phyloP scores from a whole-genome alignment of 2,113 vertebrate species.

The Hydrolagus affinis region DNA sequence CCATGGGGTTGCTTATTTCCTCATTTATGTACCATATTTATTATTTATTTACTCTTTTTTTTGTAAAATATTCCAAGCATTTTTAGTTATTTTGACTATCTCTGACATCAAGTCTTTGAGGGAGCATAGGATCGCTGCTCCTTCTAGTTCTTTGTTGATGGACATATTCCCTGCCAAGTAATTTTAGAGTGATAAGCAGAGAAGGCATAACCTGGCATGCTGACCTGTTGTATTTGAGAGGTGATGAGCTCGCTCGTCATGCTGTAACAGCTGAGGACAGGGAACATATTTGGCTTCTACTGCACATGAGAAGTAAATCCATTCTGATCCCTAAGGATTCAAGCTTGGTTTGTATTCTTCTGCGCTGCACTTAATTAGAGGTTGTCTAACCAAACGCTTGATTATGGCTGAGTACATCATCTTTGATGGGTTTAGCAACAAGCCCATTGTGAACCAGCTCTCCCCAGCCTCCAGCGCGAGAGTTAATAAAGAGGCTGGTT shows the following conservation, averaged over 20 bases:
- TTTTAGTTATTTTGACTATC: not conserved
- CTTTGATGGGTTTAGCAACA: not conserved
- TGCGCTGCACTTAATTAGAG: not conserved
- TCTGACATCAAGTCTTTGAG: too few species aligned
- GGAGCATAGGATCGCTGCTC: too few species aligned
- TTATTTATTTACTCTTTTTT: not conserved
- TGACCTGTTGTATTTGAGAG: not conserved
- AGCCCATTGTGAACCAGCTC: too few species aligned
- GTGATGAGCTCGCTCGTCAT: not conserved
- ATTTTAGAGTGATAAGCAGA: not conserved
- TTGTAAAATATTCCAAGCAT: not conserved
- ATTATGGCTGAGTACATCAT: not conserved
- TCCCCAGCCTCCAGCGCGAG: too few species aligned
- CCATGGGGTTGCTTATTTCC: not conserved
- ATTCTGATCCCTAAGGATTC: not conserved
- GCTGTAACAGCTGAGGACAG: not conserved
- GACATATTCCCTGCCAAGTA: not conserved
- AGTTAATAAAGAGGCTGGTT: too few species aligned
- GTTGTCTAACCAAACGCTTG: not conserved
- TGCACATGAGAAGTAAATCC: not conserved
- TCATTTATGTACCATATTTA: not conserved
- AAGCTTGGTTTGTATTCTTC: not conserved
- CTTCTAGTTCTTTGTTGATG: not conserved
- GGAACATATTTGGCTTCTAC: not conserved
- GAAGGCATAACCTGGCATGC: not conserved